Evolutionary conservation across 2,888 invertebrate species (phyloP).

Genomic region (Drosophila paramelanica): DNA sequence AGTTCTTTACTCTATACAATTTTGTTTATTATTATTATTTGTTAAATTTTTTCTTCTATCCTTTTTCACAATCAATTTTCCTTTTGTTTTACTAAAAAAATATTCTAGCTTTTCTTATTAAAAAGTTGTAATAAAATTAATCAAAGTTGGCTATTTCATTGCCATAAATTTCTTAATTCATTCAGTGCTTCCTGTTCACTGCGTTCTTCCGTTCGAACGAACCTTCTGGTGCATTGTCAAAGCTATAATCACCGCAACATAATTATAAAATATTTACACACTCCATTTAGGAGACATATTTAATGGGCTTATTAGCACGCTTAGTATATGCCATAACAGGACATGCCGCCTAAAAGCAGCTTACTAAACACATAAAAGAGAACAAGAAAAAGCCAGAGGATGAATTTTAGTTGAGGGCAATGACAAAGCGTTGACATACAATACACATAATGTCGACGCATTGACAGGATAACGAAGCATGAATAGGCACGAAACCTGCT

Average conservation of each 20-base stretch:
- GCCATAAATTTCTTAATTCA: neutral
- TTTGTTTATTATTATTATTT: too few relatives aligned
- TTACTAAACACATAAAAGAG: constrained; percentile 40
- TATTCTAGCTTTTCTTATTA: neutral
- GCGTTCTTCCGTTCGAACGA: neutral
- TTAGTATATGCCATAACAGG: constrained; percentile 38
- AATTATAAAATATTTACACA: constrained; percentile 72
- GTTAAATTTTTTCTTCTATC: too few relatives aligned
- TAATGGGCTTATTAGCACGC: constrained; percentile 75
- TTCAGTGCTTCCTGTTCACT: neutral
- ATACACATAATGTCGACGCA: constrained; percentile 66
- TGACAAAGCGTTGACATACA: constrained; percentile 69
- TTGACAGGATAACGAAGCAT: constrained; percentile 83
- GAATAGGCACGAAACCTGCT: constrained; percentile 82
- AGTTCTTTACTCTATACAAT: too few relatives aligned
- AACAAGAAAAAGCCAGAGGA: neutral
- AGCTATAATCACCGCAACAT: constrained; percentile 49
- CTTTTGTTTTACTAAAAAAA: too few relatives aligned
- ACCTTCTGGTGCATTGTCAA: constrained; percentile 9
- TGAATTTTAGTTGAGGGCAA: constrained; percentile 21
- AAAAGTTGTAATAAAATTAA: neutral
- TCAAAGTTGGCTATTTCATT: neutral
- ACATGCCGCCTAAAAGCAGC: constrained; percentile 52
- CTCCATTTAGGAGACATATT: constrained; percentile 69
- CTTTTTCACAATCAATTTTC: too few relatives aligned